Evolutionary conservation across 2,888 invertebrate genomes (phyloP), one percentile per base, ranked within the genome.

Genomic region (Lycaena phlaeas): DNA sequence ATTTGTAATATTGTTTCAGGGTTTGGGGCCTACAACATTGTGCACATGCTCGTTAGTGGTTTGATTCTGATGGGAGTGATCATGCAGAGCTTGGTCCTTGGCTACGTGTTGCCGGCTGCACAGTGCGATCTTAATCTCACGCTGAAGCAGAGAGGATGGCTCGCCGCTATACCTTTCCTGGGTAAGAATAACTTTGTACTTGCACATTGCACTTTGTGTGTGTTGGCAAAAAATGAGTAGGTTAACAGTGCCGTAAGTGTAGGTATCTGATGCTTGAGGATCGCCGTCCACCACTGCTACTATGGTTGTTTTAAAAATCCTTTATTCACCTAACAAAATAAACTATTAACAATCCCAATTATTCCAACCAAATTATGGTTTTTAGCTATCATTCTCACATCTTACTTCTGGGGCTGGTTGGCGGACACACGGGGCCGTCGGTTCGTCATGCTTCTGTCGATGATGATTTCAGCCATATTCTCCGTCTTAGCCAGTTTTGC

Each of bases 371-470:
- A 25, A 9, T 2, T 25, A 2, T 25, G 2, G 5, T 25, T 25
- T 25, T 4, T 62, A 88, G 88, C 92, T 34, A 89, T 91, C 25
- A 89, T 90, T 17, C 53, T 90, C 14, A 93, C 93, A 38, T 91
- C 93, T 0, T 91, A 92, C 70, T 70, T 93, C 40, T 93, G 94
- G 93, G 94, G 95, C 28, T 87, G 90, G 49, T 64, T 93, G 46
- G 92, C 93, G 0, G 95, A 95, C 68, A 88, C 89, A 36, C 69
- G 87, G 43, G 95, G 95, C 0, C 86, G 95, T 2, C 85, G 89
- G 11, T 86, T 84, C 6, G 84, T 88, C 1, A 68, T 88, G 56
- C 71, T 88, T 43, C 64, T 73, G 29, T 77, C 87, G 0, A 73
- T 89, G 57, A 52, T 78, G 1, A 47, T 86, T 0, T 88, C 89